phyloP scores from a whole-genome alignment of 2,797 vertebrate genomes.

The Gymnoscopelus braueri region DNA sequence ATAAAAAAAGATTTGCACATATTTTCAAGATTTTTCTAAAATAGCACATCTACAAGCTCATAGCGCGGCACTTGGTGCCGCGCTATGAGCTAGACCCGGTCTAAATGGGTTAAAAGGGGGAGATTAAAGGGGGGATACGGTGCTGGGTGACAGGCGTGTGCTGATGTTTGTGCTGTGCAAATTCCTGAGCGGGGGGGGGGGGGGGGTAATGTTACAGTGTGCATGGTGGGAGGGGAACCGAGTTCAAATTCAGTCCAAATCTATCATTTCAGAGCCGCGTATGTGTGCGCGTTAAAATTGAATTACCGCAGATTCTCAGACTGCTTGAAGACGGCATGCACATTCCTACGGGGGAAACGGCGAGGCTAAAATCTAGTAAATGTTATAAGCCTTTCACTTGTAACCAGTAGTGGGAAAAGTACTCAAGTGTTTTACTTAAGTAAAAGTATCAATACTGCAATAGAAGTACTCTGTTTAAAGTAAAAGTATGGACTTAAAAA shows the following conservation, averaged over 20 bases:
- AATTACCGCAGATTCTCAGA: conserved; percentile 38
- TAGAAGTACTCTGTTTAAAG: no score
- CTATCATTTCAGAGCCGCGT: conserved; percentile 9
- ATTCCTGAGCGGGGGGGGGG: not conserved
- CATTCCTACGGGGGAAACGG: conserved; percentile 4
- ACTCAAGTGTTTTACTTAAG: no score
- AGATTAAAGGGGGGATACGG: not conserved
- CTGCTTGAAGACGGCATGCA: conserved; percentile 5
- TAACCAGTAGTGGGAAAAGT: no score
- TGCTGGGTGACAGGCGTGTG: conserved; percentile 5
- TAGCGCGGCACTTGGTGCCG: no score
- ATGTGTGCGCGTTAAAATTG: conserved; percentile 19
- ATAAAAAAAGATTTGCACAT: no score
- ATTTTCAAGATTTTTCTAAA: no score
- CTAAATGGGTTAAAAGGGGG: not conserved
- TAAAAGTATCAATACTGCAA: no score
- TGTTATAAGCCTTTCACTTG: not conserved
- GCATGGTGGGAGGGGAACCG: not conserved
- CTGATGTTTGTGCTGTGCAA: conserved; percentile 1
- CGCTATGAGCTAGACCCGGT: no score
- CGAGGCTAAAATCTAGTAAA: not conserved
- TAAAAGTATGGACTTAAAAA: no score
- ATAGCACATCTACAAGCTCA: no score
- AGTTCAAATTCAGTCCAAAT: conserved; percentile 45
- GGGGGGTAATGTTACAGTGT: not conserved